Base-by-base conservation (phyloP, 2,113 vertebrate species). In the Engraulis encrasicolus region DNA sequence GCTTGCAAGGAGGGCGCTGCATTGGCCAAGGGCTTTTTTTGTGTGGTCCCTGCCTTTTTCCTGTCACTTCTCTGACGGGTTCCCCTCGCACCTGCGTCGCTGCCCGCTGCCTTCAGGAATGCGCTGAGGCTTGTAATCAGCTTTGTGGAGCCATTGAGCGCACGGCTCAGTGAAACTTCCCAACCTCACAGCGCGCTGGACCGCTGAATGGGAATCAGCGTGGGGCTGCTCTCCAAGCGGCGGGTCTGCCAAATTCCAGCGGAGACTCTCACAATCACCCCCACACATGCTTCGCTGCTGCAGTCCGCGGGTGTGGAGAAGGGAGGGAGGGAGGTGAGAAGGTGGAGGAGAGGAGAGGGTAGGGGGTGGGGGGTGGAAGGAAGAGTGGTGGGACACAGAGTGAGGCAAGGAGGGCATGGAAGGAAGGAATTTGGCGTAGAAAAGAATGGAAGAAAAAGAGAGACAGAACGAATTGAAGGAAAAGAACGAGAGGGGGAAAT, bases 61-160 rank as follows among this genome's bases (percentile, higher is more conserved):
- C 95, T 96, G 96, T 96, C 95, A 91, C 94, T 91, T 90, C 95
- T 96, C 95, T 96, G 95, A 96, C 94, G 93, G 96, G 96, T 96
- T 96, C 96, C 96, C 95, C 95, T 97, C 97, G 96, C 97, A 98
- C 98, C 98, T 99, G 97, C 97, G 95, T 95, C 93, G 95, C 96
- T 95, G 96, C 96, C 96, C 95, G 96, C 96, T 96, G 96, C 96
- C 97, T 97, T 97, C 97, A 98, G 97, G 96, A 98, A 98, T 96
- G 97, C 97, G 96, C 97, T 98, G 97, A 96, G 97, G 97, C 97
- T 97, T 99, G 97, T 99, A 99, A 99, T 99, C 97, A 97, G 97
- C 97, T 98, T 99, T 99, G 97, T 98, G 96, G 96, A 95, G 96
- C 95, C 96, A 97, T 97, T 98, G 97, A 99, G 97, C 95, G 96